Evolutionary conservation across 2,888 invertebrate species (phyloP), one percentile per base, ranked within the genome.

Genomic region (Junonia oenone): DNA sequence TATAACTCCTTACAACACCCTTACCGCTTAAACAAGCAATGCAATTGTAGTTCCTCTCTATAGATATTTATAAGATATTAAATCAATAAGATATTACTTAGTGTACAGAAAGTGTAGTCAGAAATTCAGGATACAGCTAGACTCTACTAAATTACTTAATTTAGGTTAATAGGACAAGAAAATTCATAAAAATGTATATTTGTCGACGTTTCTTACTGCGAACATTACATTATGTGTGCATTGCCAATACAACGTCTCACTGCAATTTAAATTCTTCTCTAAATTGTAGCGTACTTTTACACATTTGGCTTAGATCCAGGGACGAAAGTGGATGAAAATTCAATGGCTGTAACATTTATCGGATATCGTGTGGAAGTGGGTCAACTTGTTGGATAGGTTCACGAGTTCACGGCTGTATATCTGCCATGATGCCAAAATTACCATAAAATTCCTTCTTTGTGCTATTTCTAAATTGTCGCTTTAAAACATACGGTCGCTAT

Each of bases 301-400:
- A 43, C 17, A n/a, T 43, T 43, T 43, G 43, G 43, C 43, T 43
- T 43, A 6, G 26, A 8, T 43, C 43, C 43, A 43, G 26, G 13
- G 13, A 26, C 26, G 26, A 43, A 14, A 48, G 33, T 54, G 47
- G 53, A 54, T 48, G 53, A 54, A 54, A 52, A 46, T 38, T 33
- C 47, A 38, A 40, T 48, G 26, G 40, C 19, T 54, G 26, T 15
- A 17, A 19, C 13, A 9, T 46, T 15, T 29, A 46, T 46, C 38
- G 46, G 53, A 22, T 27, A 43, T 40, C 31, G 26, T 19, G 11
- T 48, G n/a, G 5, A 54, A 54, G 22, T 54, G 53, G 53, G 53
- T 54, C 48, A 17, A 54, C 40, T 54, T 40, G 19, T 31, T 48
- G 33, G 40, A 47, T n/a, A 48, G 13, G n/a, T 40, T 54, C 40